phyloP scores from a whole-genome alignment of 2,888 invertebrate genomes.

The Chrysolina oricalcia region DNA sequence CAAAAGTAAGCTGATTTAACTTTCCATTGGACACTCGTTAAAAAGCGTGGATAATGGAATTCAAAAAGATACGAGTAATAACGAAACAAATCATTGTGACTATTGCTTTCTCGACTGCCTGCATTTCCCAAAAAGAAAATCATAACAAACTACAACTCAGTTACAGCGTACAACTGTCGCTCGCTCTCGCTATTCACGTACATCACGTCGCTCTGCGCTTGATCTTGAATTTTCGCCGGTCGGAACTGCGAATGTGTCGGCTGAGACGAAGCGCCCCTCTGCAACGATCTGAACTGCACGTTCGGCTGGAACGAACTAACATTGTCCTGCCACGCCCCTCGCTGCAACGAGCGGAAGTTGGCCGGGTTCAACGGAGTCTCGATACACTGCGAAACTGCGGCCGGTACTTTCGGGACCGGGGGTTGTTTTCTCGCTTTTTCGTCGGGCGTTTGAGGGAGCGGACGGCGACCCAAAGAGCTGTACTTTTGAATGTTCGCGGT shows the following conservation, averaged over 20 bases:
- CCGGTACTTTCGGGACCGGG: slow-evolving; percentile 69
- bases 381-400: slow-evolving; percentile 59
- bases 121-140: slow-evolving; percentile 69
- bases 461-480: slow-evolving; percentile 70
- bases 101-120: slow-evolving; percentile 66
- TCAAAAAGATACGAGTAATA: slow-evolving; percentile 19
- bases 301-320: slow-evolving; percentile 62
- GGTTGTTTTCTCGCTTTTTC: slow-evolving; percentile 69
- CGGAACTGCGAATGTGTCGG: slow-evolving; percentile 68
- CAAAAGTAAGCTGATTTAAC: neutral
- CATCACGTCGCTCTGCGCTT: slow-evolving; percentile 68
- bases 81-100: slow-evolving; percentile 48
- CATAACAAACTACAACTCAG: slow-evolving; percentile 76
- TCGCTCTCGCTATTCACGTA: slow-evolving; percentile 72
- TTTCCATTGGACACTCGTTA: too few relatives aligned
- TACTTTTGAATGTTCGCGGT: slow-evolving; percentile 72
- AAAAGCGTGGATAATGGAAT: neutral
- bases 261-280: slow-evolving; percentile 69
- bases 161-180: slow-evolving; percentile 81
- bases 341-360: slow-evolving; percentile 73
- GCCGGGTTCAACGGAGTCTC: slow-evolving; percentile 72
- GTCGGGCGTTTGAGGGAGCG: slow-evolving; percentile 71
- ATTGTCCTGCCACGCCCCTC: slow-evolving; percentile 70
- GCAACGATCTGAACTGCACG: slow-evolving; percentile 70
- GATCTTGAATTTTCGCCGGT: slow-evolving; percentile 70